A percentile compares a stretch with the other conserved stretches of the same genome.
These are phyloP conservation scores for Hassar affinis DNA, from an alignment of 2,113 vertebrate genomes.

Conservation along the genomic window DNA sequence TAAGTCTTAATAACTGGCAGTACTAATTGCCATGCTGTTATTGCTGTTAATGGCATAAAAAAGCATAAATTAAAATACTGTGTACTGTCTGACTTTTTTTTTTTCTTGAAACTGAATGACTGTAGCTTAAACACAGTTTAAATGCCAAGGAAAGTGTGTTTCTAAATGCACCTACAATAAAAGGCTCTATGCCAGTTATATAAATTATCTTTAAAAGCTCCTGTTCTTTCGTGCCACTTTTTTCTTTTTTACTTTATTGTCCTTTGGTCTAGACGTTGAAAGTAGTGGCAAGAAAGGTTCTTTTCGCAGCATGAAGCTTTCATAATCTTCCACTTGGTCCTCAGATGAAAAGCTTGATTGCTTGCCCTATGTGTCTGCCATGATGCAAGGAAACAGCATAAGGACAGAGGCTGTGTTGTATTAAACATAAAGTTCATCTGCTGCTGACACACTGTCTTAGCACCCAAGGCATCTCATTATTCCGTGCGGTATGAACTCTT, in stretches of 20 bases:
- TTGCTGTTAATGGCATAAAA: neutral
- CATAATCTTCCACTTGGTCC: neutral
- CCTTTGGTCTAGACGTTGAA: constrained; percentile 22
- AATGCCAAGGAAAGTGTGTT: neutral
- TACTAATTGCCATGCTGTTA: neutral
- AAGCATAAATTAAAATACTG: neutral
- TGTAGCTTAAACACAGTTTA: neutral
- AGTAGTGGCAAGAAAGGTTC: neutral
- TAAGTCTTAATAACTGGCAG: neutral
- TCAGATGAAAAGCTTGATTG: neutral
- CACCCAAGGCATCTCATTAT: constrained; percentile 2
- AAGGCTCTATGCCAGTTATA: neutral
- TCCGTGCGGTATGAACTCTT: neutral
- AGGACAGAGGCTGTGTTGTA: constrained; percentile 3
- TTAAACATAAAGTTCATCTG: constrained; percentile 39
- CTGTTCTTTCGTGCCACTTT: neutral
- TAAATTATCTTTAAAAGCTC: constrained; percentile 3
- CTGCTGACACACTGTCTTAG: neutral
- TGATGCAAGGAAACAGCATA: constrained; percentile 29
- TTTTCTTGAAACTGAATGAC: neutral
- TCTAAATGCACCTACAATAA: constrained; percentile 1
- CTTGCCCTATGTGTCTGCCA: constrained; percentile 4
- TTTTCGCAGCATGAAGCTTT: neutral
- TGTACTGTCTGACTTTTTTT: neutral
- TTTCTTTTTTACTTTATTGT: neutral